These are phyloP conservation scores for Agrotis exclamationis DNA, from an alignment of 2,888 invertebrate genomes.

Conservation along the genomic window DNA sequence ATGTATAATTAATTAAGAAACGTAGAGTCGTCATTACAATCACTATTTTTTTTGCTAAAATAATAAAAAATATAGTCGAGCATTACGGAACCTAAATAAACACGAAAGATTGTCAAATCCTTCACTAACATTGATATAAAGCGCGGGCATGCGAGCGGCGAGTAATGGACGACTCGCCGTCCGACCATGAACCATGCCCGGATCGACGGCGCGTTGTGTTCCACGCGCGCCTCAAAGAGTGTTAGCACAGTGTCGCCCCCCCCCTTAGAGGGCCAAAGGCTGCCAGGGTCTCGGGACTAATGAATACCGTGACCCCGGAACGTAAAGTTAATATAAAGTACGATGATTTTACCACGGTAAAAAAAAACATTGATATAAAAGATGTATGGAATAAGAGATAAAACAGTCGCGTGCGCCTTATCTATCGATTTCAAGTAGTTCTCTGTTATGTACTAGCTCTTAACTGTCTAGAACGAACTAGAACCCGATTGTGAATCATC, in stretches of 20 bases:
- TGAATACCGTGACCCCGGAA: too few relatives aligned
- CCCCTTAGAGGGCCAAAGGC: too few relatives aligned
- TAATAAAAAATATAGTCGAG: neutral
- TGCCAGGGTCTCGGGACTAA: too few relatives aligned
- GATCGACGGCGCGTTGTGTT: too few relatives aligned
- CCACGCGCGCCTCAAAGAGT: too few relatives aligned
- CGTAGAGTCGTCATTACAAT: neutral
- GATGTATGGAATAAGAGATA: neutral
- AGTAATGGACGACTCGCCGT: too few relatives aligned
- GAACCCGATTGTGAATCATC: neutral
- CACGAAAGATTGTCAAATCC: neutral
- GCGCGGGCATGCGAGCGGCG: too few relatives aligned
- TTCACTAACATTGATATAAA: neutral
- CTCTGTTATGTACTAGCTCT: neutral
- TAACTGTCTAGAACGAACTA: neutral
- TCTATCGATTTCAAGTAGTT: neutral
- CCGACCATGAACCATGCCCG: too few relatives aligned
- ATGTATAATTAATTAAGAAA: constrained; percentile 1
- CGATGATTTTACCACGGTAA: too few relatives aligned
- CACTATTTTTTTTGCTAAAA: neutral
- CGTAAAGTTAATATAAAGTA: too few relatives aligned
- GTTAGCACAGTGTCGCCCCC: too few relatives aligned
- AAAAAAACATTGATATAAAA: neutral
- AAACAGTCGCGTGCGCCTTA: neutral
- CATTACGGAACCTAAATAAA: neutral